These are phyloP conservation scores for Bubo blakistoni DNA, from an alignment of 2,113 vertebrate species.

Conservation along the genomic window DNA sequence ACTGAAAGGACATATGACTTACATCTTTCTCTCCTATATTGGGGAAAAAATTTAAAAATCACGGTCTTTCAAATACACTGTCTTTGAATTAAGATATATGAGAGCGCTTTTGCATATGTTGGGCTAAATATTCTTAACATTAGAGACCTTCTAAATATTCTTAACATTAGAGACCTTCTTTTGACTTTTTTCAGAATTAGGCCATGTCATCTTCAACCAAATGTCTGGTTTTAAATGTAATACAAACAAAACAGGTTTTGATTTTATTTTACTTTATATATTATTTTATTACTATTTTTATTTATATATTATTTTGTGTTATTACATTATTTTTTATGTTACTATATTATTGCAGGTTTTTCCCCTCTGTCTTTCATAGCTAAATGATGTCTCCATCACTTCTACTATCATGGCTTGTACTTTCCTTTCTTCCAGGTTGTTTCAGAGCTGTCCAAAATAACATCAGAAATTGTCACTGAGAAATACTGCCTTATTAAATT, in stretches of 20 bases:
- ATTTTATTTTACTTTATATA: not conserved
- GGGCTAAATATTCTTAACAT: not conserved
- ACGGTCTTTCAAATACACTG: not conserved
- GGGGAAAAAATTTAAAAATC: not conserved
- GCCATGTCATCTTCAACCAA: not conserved
- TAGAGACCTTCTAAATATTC: not conserved
- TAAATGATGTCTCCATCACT: not conserved
- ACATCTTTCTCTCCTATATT: not conserved
- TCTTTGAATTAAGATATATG: not conserved
- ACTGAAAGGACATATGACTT: not conserved
- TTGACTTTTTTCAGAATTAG: not conserved
- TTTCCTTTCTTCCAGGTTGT: not conserved
- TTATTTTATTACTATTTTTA: not conserved
- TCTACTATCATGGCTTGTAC: not conserved
- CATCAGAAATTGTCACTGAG: not conserved
- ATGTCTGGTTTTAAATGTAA: not conserved
- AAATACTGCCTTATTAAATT: not conserved
- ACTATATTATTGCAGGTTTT: not conserved
- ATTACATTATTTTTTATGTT: not conserved
- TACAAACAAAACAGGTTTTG: not conserved
- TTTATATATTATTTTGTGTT: not conserved
- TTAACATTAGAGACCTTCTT: not conserved
- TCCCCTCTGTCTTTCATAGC: not conserved
- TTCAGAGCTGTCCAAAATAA: not conserved
- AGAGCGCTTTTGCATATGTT: not conserved